A percentile compares a stretch with the other conserved stretches of the same genome.
Conservation (phyloP, 2,888 invertebrate genomes). For the Torymus aiolomorphi region DNA sequence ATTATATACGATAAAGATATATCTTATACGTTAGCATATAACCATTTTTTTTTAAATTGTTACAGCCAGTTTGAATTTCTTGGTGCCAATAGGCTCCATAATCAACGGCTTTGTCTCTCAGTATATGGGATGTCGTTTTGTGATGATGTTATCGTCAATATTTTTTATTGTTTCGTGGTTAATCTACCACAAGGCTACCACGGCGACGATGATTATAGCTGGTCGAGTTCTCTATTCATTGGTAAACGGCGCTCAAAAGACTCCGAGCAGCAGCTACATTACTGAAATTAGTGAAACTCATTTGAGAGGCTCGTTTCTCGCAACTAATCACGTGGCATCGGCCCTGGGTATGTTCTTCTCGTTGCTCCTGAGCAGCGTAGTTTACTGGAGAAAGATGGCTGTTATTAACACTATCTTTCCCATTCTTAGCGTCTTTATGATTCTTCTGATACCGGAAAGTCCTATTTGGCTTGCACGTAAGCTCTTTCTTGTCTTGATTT, state of each 20-base stretch:
- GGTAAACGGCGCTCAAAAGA: conserved; percentile 25
- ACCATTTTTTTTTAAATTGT: background rate
- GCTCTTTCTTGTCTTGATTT: background rate
- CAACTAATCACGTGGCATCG: conserved; percentile 21
- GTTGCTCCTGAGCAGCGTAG: conserved; percentile 32
- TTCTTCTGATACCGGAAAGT: conserved; percentile 43
- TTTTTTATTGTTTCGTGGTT: conserved; percentile 25
- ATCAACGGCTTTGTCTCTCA: conserved; percentile 33
- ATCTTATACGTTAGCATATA: too few species aligned
- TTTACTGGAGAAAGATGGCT: conserved; percentile 38
- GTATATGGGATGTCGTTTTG: conserved; percentile 24
- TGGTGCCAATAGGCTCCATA: conserved; percentile 39
- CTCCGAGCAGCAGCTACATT: conserved; percentile 29
- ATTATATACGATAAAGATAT: too few species aligned
- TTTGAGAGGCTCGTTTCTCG: conserved; percentile 32
- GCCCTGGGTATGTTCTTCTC: conserved; percentile 41
- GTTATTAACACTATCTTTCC: conserved; percentile 37
- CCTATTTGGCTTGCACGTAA: conserved; percentile 50
- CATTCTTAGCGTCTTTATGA: background rate
- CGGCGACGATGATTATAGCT: background rate
- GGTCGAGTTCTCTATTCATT: background rate
- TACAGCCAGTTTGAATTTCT: conserved; percentile 42
- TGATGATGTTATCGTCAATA: conserved; percentile 18
- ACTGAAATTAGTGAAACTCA: conserved; percentile 44
- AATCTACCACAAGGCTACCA: conserved; percentile 28